Evolutionary conservation across 2,797 vertebrate species (phyloP), one percentile per base, ranked within the genome.

Genomic region (Lepidocolaptes lacrymiger): DNA sequence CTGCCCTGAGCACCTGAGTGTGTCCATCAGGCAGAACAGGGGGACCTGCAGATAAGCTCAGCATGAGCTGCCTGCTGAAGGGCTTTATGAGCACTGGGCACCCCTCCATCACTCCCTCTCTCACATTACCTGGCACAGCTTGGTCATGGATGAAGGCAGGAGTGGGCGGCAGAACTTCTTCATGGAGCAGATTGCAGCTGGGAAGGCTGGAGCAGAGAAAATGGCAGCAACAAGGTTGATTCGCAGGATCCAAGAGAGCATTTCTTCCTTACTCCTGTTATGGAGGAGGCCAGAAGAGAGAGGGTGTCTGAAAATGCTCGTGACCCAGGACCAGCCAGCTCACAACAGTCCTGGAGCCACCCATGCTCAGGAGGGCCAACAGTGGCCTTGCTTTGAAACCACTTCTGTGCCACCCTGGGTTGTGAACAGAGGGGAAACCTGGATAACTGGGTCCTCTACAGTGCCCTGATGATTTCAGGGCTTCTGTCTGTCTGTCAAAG

Each of bases 171-270:
- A 99, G 97, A 99, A 99, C 95, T 99, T 99, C 97, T 99, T 99
- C 99, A 99, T 99, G 90, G 99, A 99, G 88, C 99, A 99, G 37
- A 99, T 99, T 14, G 99, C 99, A 22, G 99, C 99, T 22, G 99
- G 99, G 96, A 99, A 99, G 64, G 99, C 99, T 0, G 99, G 99
- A 54, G 99, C 99, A 3, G 99, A 99, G 97, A 99, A 99, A 91
- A 99, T 98, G 56, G 99, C 99, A 5, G 99, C 99, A 80, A 99
- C 99, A 16, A 99, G 97, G 97, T 99, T 99, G 97, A 99, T 99
- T 91, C 99, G 96, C 93, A 99, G 98, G 93, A 99, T 99, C 99
- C 99, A 99, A 39, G 99, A 99, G 89, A 99, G 98, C 99, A 99
- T 99, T 96, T 99, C 99, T 92, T 99, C 99, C 94, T 99, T 99